Evolutionary conservation across 2,113 vertebrate species (phyloP).

Genomic region (Eptesicus fuscus): DNA sequence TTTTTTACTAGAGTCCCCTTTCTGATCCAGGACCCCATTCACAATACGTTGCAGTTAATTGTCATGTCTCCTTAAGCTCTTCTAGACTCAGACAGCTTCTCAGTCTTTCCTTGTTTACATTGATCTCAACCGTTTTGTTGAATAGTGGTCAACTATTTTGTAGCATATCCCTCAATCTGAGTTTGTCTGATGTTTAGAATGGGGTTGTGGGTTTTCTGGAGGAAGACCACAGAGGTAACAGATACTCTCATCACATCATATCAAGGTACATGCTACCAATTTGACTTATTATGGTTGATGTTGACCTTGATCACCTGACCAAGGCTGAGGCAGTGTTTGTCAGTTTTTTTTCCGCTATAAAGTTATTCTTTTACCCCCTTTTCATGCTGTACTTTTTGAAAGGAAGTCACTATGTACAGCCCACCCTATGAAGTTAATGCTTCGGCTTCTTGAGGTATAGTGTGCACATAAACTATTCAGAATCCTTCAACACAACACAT

Average conservation of each 20-base stretch:
- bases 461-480: background rate
- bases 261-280: background rate
- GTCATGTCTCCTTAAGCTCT: background rate
- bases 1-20: background rate
- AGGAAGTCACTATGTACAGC: background rate
- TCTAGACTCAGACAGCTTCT: background rate
- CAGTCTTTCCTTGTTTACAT: background rate
- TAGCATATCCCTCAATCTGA: background rate
- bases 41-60: background rate
- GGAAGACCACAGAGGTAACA: background rate
- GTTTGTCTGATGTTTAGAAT: background rate
- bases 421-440: background rate
- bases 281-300: background rate
- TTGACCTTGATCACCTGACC: background rate
- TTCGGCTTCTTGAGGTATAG: background rate
- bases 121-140: background rate
- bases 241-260: background rate
- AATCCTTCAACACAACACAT: background rate
- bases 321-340: background rate
- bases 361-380: background rate
- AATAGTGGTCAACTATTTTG: background rate
- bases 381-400: background rate
- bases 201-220: background rate
- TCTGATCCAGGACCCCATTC: background rate
- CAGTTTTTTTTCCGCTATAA: background rate